Evolutionary conservation across 1,140 invertebrate genomes (phyloP).

Genomic region (Eupristina koningsbergeri): DNA sequence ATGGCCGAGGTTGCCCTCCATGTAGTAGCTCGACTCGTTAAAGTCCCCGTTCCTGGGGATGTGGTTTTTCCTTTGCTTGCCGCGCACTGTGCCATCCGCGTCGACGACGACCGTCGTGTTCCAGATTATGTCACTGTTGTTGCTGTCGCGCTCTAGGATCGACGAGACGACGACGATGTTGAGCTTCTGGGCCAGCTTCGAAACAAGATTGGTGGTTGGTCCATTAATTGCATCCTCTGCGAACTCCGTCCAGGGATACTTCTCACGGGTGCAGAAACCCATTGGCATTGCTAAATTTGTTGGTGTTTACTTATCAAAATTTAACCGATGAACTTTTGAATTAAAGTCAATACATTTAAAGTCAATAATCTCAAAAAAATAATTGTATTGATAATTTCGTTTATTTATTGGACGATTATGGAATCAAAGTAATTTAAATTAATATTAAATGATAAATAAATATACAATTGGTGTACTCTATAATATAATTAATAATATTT

Average conservation of each 20-base stretch:
- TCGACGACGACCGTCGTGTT: slow-evolving; percentile 98
- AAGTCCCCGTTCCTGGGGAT: slow-evolving; percentile 98
- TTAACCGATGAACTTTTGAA: not conserved
- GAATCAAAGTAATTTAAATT: too few relatives aligned
- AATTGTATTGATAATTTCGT: too few relatives aligned
- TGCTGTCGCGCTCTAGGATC: slow-evolving; percentile 93
- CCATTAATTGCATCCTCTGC: slow-evolving; percentile 93
- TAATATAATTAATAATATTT: too few relatives aligned
- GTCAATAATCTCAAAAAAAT: too few relatives aligned
- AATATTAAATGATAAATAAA: too few relatives aligned
- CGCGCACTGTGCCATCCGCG: slow-evolving; percentile 88
- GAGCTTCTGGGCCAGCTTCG: slow-evolving; percentile 86
- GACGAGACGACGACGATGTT: slow-evolving; percentile 97
- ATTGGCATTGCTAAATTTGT: slow-evolving; percentile 91
- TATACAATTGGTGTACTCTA: too few relatives aligned
- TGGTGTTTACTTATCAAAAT: not conserved
- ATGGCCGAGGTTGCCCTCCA: slow-evolving; percentile 96
- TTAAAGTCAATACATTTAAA: not conserved
- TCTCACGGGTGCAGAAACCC: slow-evolving; percentile 97
- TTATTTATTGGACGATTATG: too few relatives aligned
- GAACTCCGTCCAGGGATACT: slow-evolving; percentile 97
- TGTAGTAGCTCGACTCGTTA: slow-evolving; percentile 99
- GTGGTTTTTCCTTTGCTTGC: slow-evolving; percentile 98
- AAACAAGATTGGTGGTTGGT: slow-evolving; percentile 87
- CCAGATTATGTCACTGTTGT: slow-evolving; percentile 92